These are phyloP conservation scores for Alcedo quadribrachys DNA, from an alignment of 2,797 vertebrate species.

Conservation along the genomic window DNA sequence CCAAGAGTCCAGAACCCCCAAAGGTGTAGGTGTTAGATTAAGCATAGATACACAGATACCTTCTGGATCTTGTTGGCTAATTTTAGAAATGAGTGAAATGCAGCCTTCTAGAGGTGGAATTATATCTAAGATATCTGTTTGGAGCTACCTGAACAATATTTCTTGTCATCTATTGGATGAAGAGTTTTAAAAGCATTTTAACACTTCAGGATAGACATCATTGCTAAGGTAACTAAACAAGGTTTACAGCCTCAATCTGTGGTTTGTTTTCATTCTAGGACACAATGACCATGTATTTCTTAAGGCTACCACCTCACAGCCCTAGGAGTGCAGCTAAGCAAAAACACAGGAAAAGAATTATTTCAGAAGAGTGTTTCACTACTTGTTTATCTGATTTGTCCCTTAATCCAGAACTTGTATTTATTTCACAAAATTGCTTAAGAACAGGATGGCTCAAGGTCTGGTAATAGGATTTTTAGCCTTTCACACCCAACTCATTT, in stretches of 20 bases:
- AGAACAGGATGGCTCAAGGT: conserved; percentile 54
- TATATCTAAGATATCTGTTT: not conserved
- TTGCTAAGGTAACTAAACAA: not conserved
- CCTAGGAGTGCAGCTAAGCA: not conserved
- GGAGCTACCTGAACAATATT: not conserved
- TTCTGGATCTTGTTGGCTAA: not conserved
- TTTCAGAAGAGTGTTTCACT: not conserved
- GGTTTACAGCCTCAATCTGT: not conserved
- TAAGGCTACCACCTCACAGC: not conserved
- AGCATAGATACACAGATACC: not conserved
- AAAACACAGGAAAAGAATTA: not conserved
- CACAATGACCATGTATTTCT: not conserved
- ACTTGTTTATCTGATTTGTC: not conserved
- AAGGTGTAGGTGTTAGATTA: not conserved
- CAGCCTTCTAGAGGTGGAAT: not conserved
- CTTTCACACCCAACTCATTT: conserved; percentile 55
- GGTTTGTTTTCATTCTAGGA: not conserved
- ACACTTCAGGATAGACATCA: not conserved
- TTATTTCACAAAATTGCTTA: conserved; percentile 50
- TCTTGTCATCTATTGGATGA: not conserved
- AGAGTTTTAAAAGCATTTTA: not conserved
- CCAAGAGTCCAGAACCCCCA: not conserved
- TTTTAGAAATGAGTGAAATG: not conserved
- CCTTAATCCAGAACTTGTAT: conserved; percentile 13
- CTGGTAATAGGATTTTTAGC: conserved; percentile 68